Conservation (phyloP, 2,113 vertebrate genomes). For the Onychorhynchus coronatus region DNA sequence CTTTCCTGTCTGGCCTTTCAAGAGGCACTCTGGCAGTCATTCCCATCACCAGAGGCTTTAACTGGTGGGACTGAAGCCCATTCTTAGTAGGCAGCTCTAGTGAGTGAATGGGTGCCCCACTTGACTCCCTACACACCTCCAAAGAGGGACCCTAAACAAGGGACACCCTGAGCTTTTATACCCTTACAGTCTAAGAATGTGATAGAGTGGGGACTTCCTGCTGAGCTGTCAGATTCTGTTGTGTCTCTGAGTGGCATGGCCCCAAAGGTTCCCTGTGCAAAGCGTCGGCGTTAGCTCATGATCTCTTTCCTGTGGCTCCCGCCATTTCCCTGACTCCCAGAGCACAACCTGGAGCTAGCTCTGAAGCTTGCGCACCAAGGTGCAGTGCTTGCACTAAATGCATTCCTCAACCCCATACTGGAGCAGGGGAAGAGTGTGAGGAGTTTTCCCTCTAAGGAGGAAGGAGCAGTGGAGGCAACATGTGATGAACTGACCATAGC, state of each 20-base stretch:
- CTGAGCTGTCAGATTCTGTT: background rate
- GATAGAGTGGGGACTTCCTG: background rate
- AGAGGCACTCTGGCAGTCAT: background rate
- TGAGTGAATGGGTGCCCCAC: background rate
- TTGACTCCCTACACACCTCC: background rate
- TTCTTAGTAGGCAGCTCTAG: background rate
- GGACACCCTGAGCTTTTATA: background rate
- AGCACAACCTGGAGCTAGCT: background rate
- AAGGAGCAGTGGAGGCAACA: background rate
- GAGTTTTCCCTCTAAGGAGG: background rate
- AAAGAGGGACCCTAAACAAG: background rate
- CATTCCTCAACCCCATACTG: background rate
- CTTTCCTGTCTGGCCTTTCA: background rate
- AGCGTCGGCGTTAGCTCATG: background rate
- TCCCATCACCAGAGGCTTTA: background rate
- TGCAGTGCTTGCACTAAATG: background rate
- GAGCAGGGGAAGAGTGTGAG: background rate
- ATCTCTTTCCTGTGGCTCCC: background rate
- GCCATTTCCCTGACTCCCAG: background rate
- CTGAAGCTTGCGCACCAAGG: background rate
- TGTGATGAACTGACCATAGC: background rate
- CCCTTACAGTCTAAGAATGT: background rate
- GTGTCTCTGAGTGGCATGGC: background rate
- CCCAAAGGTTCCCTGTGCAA: background rate
- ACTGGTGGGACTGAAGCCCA: background rate